phyloP scores from a whole-genome alignment of 2,113 vertebrate genomes.

The Brevimyrus niger region DNA sequence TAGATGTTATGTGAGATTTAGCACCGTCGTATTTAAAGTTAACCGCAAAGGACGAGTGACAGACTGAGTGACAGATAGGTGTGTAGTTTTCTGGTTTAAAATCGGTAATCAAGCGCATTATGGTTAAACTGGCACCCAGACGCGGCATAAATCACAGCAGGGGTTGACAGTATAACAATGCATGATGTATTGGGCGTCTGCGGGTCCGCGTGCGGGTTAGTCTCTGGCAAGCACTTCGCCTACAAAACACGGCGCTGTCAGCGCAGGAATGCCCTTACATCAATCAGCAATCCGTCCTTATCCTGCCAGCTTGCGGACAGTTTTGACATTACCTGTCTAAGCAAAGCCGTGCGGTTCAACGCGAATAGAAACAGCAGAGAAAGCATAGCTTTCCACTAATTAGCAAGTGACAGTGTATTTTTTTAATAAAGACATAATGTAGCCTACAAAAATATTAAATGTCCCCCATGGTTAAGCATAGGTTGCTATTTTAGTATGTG shows the following conservation, averaged over 20 bases:
- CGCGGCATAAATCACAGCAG: background rate
- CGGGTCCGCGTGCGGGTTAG: constrained; percentile 19
- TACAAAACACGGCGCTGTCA: constrained; percentile 26
- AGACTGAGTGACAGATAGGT: background rate
- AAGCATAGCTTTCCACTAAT: background rate
- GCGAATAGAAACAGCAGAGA: background rate
- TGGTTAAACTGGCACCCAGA: background rate
- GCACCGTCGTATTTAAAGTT: background rate
- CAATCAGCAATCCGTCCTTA: constrained; percentile 48
- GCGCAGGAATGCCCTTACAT: constrained; percentile 37
- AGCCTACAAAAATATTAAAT: background rate
- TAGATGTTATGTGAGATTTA: background rate
- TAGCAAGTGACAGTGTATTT: constrained; percentile 3
- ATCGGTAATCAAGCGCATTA: background rate
- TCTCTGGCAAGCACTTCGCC: background rate
- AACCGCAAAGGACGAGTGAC: background rate
- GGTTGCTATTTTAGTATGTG: background rate
- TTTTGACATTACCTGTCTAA: constrained; percentile 49
- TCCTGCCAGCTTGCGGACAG: constrained; percentile 38
- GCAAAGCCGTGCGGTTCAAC: constrained; percentile 40
- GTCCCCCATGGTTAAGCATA: background rate
- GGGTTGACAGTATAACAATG: constrained; percentile 20
- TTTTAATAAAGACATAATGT: background rate
- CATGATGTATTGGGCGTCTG: constrained; percentile 34
- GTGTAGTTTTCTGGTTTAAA: background rate